Evolutionary conservation across 2,888 invertebrate genomes (phyloP), one percentile per base, ranked within the genome.

Genomic region (Hypsopygia costalis): DNA sequence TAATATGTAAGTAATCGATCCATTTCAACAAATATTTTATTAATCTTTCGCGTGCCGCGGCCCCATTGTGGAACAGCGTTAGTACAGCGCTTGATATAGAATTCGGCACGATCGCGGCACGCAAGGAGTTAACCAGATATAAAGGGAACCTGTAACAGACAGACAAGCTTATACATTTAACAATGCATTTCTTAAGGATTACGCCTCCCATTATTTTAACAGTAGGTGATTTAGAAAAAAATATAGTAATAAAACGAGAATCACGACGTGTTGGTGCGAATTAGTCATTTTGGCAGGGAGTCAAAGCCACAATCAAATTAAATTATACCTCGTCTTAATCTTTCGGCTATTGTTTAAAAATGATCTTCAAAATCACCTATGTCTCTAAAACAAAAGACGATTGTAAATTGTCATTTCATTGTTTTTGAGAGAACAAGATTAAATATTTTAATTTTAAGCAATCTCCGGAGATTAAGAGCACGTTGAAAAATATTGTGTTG

Each of bases 281-380:
- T 86, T 82, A 81, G 83, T 83, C 79, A 83, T 76, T 77, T 64
- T 87, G 87, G 87, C 87, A 82, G 50, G 56, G 77, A 73, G 62
- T 82, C 86, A 85, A 82, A 69, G 56, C 61, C 56, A n/a, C n/a
- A 65, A 53, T 58, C 69, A 73, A 79, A 81, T 80, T 75, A 81
- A 82, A 79, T 78, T 75, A 77, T 73, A 70, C 65, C 58, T 60
- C 58, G 61, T 66, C 62, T 69, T 70, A 63, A 69, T 50, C 70
- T 69, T 69, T 68, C 62, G 51, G 58, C 78, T 72, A 83, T 86
- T 81, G 83, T 83, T 75, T 68, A 55, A 74, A 59, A 69, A 69
- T 65, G 62, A 58, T 69, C 62, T 52, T 74, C 75, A 74, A 74
- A 63, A 75, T 45, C 58, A 38, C 65, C 55, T 58, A 77, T 75